phyloP scores from a whole-genome alignment of 2,888 invertebrate genomes.

The Athalia rosae region DNA sequence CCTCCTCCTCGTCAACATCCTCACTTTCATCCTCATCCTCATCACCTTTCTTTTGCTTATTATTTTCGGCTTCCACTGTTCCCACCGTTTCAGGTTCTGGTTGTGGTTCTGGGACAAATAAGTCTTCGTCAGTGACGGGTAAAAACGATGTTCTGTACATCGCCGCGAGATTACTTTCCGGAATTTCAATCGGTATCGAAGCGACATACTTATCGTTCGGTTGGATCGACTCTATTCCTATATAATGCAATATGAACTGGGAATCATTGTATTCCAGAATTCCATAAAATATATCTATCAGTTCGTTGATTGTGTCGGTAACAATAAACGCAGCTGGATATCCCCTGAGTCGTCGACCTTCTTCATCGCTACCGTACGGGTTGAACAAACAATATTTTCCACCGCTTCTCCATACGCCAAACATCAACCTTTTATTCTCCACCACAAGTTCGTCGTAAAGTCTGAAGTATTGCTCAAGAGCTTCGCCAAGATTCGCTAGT shows the following conservation, averaged over 20 bases:
- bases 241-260: conserved; percentile 61
- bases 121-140: conserved; percentile 65
- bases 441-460: conserved; percentile 60
- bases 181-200: conserved; percentile 49
- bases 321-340: conserved; percentile 61
- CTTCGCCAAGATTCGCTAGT: conserved; percentile 66
- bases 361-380: conserved; percentile 66
- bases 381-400: conserved; percentile 64
- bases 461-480: conserved; percentile 65
- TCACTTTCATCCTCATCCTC: conserved; percentile 45
- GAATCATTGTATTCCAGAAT: conserved; percentile 65
- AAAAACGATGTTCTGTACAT: conserved; percentile 62
- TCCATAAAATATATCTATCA: conserved; percentile 61
- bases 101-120: conserved; percentile 49
- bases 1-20: conserved; percentile 27
- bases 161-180: conserved; percentile 50
- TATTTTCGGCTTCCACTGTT: neutral
- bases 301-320: conserved; percentile 60
- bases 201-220: conserved; percentile 56
- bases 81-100: conserved; percentile 14
- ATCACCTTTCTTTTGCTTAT: conserved; percentile 33
- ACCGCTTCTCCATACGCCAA: conserved; percentile 62
- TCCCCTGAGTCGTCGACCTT: conserved; percentile 63
- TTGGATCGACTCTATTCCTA: conserved; percentile 59
- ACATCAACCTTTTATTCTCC: conserved; percentile 65